phyloP scores from a whole-genome alignment of 2,888 invertebrate genomes.

The Dendrolimus houi region DNA sequence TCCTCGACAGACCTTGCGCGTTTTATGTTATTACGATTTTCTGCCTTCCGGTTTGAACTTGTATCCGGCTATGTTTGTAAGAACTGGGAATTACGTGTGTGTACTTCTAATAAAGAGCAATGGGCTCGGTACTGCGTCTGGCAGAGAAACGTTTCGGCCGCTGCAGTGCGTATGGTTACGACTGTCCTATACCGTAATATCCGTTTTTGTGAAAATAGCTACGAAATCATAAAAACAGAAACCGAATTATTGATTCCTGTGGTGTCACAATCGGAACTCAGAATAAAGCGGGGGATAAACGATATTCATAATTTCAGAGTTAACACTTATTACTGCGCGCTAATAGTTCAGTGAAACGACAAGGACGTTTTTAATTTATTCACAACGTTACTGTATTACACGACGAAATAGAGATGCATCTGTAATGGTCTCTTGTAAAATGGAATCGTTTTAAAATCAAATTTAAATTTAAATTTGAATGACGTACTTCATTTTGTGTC shows the following conservation, averaged over 20 bases:
- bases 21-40: no score
- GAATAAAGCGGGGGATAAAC: constrained; percentile 1
- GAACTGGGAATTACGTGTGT: no score
- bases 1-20: no score
- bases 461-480: neutral
- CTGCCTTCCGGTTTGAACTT: no score
- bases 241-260: neutral
- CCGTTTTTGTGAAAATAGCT: no score
- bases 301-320: constrained; percentile 3
- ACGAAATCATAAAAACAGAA: no score
- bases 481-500: neutral
- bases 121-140: no score
- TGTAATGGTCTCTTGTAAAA: neutral
- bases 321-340: constrained; percentile 1
- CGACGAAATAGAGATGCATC: neutral
- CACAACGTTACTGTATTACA: neutral
- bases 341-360: neutral
- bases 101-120: no score
- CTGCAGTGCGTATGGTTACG: no score
- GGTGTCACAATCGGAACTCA: neutral
- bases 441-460: neutral
- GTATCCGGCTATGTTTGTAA: no score
- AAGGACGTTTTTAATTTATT: neutral
- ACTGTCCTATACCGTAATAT: no score
- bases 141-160: no score